These are phyloP conservation scores for Gallinago nigripennis DNA, from an alignment of 2,797 vertebrate species.

Conservation along the genomic window DNA sequence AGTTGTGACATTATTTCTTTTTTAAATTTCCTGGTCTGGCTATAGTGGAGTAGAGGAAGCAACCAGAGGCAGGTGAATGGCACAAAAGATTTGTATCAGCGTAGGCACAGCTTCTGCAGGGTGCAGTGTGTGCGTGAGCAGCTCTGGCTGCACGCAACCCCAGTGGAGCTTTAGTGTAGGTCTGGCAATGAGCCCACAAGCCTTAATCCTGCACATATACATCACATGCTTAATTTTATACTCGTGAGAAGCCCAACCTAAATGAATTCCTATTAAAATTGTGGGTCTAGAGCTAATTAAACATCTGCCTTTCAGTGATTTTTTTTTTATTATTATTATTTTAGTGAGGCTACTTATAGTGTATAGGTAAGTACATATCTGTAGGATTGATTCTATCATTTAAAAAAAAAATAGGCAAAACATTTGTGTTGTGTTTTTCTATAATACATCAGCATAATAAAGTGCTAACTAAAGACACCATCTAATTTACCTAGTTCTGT, in stretches of 20 bases:
- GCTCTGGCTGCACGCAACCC: background rate
- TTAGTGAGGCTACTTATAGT: background rate
- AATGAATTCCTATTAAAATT: slow-evolving; percentile 34
- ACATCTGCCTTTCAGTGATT: slow-evolving; percentile 19
- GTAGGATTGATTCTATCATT: background rate
- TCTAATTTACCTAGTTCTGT: background rate
- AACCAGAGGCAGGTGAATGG: background rate
- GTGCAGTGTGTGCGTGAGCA: background rate
- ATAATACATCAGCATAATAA: background rate
- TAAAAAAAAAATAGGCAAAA: slow-evolving; percentile 5
- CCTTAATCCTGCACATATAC: slow-evolving; percentile 25
- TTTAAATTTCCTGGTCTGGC: background rate
- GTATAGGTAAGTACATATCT: background rate
- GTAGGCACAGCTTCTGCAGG: background rate
- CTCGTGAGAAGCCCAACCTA: slow-evolving; percentile 9
- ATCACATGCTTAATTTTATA: background rate
- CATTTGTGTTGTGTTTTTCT: background rate
- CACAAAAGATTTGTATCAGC: background rate
- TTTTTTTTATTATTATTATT: background rate
- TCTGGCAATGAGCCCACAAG: slow-evolving; percentile 18
- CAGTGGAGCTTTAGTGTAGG: background rate
- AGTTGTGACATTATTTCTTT: background rate
- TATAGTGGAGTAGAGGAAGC: background rate
- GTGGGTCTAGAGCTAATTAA: slow-evolving; percentile 28
- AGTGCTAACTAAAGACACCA: background rate